These are phyloP conservation scores for Drepana arcuata DNA, from an alignment of 1,140 invertebrate species.

Conservation along the genomic window DNA sequence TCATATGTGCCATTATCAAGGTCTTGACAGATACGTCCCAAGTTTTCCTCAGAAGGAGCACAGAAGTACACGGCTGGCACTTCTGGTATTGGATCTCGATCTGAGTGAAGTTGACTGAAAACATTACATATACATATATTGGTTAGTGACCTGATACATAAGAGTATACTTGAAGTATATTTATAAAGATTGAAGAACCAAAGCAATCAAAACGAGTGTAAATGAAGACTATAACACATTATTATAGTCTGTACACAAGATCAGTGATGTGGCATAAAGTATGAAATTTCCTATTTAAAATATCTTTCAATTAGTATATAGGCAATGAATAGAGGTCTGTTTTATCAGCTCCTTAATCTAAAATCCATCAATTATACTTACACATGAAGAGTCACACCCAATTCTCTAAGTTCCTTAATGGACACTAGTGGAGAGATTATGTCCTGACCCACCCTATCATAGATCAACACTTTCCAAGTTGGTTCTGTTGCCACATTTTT, in stretches of 20 bases:
- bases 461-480: conserved; percentile 96
- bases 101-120: conserved; percentile 90
- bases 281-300: too few species aligned
- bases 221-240: too few species aligned
- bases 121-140: too few species aligned
- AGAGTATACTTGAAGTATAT: too few species aligned
- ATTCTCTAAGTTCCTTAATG: conserved; percentile 95
- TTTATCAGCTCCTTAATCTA: too few species aligned
- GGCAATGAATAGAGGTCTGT: too few species aligned
- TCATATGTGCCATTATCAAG: conserved; percentile 95
- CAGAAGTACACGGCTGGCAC: conserved; percentile 99
- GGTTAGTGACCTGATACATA: too few species aligned
- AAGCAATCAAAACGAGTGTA: too few species aligned
- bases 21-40: conserved; percentile 94
- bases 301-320: too few species aligned
- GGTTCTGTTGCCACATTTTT: conserved; percentile 86
- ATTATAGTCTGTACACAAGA: too few species aligned
- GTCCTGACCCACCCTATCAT: conserved; percentile 96
- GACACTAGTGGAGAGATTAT: conserved; percentile 98
- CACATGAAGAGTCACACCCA: conserved; percentile 98
- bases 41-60: conserved; percentile 96
- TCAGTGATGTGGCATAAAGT: too few species aligned
- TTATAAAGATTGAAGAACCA: too few species aligned
- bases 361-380: conserved; percentile 69
- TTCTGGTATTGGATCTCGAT: conserved; percentile 96